phyloP scores from a whole-genome alignment of 2,797 vertebrate genomes.

The Sebastes iracundus region DNA sequence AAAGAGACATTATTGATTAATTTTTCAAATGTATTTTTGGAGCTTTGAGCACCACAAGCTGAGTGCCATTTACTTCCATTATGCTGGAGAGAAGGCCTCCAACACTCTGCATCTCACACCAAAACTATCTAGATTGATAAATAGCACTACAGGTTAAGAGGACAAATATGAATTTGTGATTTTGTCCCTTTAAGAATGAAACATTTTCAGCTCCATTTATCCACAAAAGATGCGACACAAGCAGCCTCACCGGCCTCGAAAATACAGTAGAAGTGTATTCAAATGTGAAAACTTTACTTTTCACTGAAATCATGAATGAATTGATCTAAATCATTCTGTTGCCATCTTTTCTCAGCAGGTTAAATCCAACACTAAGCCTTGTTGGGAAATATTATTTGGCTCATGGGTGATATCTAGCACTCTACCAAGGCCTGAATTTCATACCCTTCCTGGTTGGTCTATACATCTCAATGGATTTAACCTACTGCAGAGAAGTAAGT shows the following conservation, averaged over 20 bases:
- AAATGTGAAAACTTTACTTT: background rate
- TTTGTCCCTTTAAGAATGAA: background rate
- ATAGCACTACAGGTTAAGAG: background rate
- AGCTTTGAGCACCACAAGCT: background rate
- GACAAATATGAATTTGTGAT: background rate
- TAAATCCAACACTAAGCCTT: background rate
- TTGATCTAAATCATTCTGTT: background rate
- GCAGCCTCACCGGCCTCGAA: background rate
- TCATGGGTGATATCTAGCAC: background rate
- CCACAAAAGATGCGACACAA: background rate
- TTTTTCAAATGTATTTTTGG: background rate
- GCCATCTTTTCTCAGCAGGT: background rate
- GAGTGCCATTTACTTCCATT: background rate
- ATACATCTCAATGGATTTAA: background rate
- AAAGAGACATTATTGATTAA: background rate
- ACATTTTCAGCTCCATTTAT: background rate
- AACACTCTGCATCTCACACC: background rate
- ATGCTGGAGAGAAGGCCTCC: background rate
- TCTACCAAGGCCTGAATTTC: background rate
- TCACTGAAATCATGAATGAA: background rate
- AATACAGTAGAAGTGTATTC: background rate
- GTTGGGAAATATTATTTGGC: background rate
- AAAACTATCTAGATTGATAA: background rate
- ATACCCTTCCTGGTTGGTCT: background rate
- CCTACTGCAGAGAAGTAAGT: background rate